These are phyloP conservation scores for Glaucidium brasilianum DNA, from an alignment of 2,113 vertebrate genomes.

Conservation along the genomic window DNA sequence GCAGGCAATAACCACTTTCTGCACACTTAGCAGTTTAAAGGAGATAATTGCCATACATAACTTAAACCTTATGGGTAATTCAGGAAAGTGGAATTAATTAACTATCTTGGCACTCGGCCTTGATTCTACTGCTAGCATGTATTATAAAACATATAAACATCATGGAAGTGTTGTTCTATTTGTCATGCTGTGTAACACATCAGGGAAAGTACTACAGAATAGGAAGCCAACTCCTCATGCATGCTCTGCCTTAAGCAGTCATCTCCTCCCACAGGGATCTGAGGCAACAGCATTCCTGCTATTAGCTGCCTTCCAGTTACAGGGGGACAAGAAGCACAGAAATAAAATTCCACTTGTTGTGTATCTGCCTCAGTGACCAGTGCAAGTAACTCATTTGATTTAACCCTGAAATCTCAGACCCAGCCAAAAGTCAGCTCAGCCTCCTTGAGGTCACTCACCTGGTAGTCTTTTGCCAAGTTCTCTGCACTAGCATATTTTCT, in stretches of 20 bases:
- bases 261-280: neutral
- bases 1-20: neutral
- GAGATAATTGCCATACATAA: slow-evolving; percentile 17
- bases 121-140: slow-evolving; percentile 19
- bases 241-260: neutral
- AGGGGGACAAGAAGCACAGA: neutral
- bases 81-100: slow-evolving; percentile 60
- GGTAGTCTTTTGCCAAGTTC: neutral
- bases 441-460: neutral
- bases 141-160: slow-evolving; percentile 40
- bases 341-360: neutral
- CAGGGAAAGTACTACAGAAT: neutral
- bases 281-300: neutral
- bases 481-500: neutral
- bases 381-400: neutral
- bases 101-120: slow-evolving; percentile 39
- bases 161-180: slow-evolving; percentile 32
- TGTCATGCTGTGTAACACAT: neutral
- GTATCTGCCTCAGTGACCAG: neutral
- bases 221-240: neutral
- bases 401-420: neutral
- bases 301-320: neutral
- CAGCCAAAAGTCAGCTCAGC: neutral
- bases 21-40: neutral
- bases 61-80: slow-evolving; percentile 41